These are phyloP conservation scores for Eupsilia transversa DNA, from an alignment of 2,888 invertebrate species.

Conservation along the genomic window DNA sequence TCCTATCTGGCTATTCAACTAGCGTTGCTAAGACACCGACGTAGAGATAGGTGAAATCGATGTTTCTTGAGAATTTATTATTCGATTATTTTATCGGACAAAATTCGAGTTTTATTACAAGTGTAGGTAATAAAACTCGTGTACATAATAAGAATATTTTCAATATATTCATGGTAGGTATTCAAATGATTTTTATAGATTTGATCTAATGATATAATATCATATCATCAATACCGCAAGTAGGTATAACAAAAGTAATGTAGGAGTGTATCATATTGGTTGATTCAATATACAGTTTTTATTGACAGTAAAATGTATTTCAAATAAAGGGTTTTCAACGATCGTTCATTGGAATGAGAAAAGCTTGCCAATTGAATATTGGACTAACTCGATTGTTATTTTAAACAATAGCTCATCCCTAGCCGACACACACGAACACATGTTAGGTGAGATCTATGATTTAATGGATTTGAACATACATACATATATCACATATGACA, in stretches of 20 bases:
- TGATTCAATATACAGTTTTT: neutral
- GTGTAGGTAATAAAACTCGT: too few relatives aligned
- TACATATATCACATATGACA: slow-evolving; percentile 10
- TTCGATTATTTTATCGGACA: neutral
- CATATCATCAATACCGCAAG: too few relatives aligned
- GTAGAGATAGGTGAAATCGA: slow-evolving; percentile 21
- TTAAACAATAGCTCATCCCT: slow-evolving; percentile 39
- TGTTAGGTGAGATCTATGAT: slow-evolving; percentile 34
- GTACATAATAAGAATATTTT: neutral
- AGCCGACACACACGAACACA: slow-evolving; percentile 8
- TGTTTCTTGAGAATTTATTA: slow-evolving; percentile 9
- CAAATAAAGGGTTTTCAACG: neutral
- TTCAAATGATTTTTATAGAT: neutral
- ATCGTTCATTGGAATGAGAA: slow-evolving; percentile 2
- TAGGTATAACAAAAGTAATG: neutral
- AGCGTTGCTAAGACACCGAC: slow-evolving; percentile 39
- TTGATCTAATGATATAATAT: neutral
- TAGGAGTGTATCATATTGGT: neutral
- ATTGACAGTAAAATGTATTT: neutral
- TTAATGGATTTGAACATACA: slow-evolving; percentile 22
- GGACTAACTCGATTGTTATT: slow-evolving; percentile 18
- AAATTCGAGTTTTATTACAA: neutral
- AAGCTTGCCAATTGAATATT: slow-evolving; percentile 4
- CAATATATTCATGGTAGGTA: neutral
- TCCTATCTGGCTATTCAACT: slow-evolving; percentile 58